Conservation (phyloP, 2,113 vertebrate genomes). For the Sialia sialis region DNA sequence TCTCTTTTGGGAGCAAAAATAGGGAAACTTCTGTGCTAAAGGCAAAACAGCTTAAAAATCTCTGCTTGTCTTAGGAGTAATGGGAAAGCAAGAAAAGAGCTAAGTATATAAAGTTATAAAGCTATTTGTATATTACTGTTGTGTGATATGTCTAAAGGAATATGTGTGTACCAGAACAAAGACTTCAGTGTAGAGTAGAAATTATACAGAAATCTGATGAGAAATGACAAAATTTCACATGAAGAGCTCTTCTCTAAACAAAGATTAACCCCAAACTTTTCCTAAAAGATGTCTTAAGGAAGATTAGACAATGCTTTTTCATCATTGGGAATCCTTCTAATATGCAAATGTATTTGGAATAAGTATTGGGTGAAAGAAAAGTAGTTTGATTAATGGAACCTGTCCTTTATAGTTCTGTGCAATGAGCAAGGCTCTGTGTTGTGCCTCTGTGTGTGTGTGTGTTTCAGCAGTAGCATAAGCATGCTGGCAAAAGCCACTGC, state of each 20-base stretch:
- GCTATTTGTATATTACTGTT: background rate
- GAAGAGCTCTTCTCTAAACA: background rate
- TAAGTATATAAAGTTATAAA: background rate
- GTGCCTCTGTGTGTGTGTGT: background rate
- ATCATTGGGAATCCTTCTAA: background rate
- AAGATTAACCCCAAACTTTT: background rate
- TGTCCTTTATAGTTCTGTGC: slow-evolving; percentile 11
- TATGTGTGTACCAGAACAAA: background rate
- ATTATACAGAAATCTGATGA: background rate
- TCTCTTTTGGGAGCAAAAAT: background rate
- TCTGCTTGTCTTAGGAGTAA: background rate
- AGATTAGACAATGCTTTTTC: background rate
- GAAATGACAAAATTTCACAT: background rate
- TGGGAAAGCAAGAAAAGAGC: background rate
- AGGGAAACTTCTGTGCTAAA: background rate
- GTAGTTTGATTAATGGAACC: slow-evolving; percentile 26
- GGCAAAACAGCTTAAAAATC: background rate
- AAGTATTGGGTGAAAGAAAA: background rate
- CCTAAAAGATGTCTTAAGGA: background rate
- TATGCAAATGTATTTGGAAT: slow-evolving; percentile 18
- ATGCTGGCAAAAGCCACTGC: slow-evolving; percentile 60
- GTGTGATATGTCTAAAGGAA: background rate
- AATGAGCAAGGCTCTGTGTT: background rate
- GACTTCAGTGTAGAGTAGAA: background rate
- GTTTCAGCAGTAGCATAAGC: slow-evolving; percentile 30